Conservation (phyloP, 1,140 invertebrate genomes). For the Lutraria rhynchaena region DNA sequence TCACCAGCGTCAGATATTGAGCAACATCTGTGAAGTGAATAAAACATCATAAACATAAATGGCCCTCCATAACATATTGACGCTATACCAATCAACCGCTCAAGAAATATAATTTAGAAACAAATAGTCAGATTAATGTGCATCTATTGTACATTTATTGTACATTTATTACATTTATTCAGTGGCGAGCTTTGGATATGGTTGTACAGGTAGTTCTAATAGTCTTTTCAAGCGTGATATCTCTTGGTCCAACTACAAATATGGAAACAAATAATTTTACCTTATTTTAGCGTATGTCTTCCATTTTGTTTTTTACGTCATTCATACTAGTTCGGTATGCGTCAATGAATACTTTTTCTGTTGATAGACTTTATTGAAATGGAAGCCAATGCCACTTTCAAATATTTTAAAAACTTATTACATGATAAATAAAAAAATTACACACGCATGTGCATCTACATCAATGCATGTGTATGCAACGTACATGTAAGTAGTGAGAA, state of each 20-base stretch:
- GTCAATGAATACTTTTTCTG: no score
- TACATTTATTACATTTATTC: no score
- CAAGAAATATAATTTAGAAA: no score
- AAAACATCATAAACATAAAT: background rate
- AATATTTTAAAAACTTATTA: background rate
- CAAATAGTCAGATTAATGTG: no score
- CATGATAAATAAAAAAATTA: background rate
- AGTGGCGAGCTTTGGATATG: slow-evolving; percentile 85
- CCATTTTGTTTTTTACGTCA: no score
- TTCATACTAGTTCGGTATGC: no score
- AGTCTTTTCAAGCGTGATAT: slow-evolving; percentile 89
- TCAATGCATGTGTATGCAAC: no score
- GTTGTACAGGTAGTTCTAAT: slow-evolving; percentile 79
- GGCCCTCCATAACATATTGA: background rate
- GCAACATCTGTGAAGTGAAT: slow-evolving; percentile 16
- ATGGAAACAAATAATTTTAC: background rate
- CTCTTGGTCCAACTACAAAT: slow-evolving; percentile 87
- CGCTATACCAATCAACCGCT: background rate
- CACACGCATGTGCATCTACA: background rate
- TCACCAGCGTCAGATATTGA: slow-evolving; percentile 52
- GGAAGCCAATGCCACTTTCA: no score
- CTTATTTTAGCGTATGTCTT: no score
- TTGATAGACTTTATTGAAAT: no score
- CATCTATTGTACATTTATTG: no score
- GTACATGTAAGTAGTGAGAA: no score